Evolutionary conservation across 2,113 vertebrate species (phyloP).

Genomic region (Entomyzon cyanotis): DNA sequence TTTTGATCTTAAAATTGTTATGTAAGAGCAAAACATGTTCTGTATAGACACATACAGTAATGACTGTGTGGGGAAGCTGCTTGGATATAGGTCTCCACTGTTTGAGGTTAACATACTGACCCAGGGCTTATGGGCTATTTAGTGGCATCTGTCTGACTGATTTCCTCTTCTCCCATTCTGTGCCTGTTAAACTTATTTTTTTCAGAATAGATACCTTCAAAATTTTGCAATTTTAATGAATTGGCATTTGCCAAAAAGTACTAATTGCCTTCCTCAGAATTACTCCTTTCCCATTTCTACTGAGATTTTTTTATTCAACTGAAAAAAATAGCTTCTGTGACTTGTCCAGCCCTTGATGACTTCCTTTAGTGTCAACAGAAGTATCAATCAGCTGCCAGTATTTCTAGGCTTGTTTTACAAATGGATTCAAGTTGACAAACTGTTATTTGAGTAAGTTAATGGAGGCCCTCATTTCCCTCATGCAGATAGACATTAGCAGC

Average conservation of each 20-base stretch:
- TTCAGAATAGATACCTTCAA: background rate
- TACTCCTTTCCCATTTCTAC: background rate
- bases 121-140: background rate
- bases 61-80: fast-evolving
- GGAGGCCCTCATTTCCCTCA: background rate
- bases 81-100: fast-evolving
- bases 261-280: background rate
- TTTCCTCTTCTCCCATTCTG: background rate
- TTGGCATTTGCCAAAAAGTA: background rate
- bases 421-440: background rate
- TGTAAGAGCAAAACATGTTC: background rate
- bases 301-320: background rate
- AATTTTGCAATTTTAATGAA: background rate
- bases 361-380: background rate
- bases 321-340: background rate
- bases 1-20: background rate
- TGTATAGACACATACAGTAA: background rate
- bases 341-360: background rate
- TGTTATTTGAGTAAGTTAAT: background rate
- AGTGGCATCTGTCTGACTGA: background rate
- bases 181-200: background rate
- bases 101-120: background rate
- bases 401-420: background rate
- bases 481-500: background rate
- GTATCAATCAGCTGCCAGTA: background rate